A percentile compares a stretch with the other conserved stretches of the same genome.
Conservation (phyloP, 2,797 vertebrate genomes). For the Ctenochaetus hawaiiensis region DNA sequence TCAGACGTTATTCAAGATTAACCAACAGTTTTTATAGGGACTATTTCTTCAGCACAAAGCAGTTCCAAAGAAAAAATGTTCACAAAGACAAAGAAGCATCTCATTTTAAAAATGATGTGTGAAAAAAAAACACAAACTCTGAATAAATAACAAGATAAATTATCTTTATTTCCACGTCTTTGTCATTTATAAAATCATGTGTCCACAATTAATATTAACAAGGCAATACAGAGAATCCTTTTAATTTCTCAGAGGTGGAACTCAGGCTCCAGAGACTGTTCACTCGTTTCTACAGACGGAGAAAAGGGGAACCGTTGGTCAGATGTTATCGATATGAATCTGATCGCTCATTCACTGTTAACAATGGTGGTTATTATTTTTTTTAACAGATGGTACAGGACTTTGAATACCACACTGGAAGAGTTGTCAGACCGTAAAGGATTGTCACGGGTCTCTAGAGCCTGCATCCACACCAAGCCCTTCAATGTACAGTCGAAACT, state of each 20-base stretch:
- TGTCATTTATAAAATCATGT: slow-evolving; percentile 88
- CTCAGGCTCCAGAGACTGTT: slow-evolving; percentile 79
- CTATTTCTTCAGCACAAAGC: neutral
- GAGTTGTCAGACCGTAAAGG: slow-evolving; percentile 27
- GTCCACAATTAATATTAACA: slow-evolving; percentile 89
- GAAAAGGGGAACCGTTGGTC: slow-evolving; percentile 5
- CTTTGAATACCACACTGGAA: slow-evolving; percentile 43
- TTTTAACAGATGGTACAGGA: slow-evolving; percentile 11
- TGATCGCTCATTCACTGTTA: slow-evolving; percentile 12
- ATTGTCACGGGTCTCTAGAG: slow-evolving; percentile 72
- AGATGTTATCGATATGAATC: slow-evolving; percentile 31
- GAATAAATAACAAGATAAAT: slow-evolving; percentile 91
- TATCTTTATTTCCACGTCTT: slow-evolving; percentile 90
- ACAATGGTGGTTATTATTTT: neutral
- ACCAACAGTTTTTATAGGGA: neutral
- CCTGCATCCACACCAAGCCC: slow-evolving; percentile 78
- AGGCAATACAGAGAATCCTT: slow-evolving; percentile 87
- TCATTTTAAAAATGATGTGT: neutral
- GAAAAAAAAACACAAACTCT: slow-evolving; percentile 49
- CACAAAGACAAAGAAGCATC: neutral
- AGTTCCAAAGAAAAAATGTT: neutral
- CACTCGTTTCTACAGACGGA: slow-evolving; percentile 32
- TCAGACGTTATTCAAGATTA: neutral
- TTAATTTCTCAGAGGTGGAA: slow-evolving; percentile 78
- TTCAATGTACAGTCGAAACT: slow-evolving; percentile 82